phyloP scores from a whole-genome alignment of 2,113 vertebrate genomes.

The Dasypus novemcinctus region DNA sequence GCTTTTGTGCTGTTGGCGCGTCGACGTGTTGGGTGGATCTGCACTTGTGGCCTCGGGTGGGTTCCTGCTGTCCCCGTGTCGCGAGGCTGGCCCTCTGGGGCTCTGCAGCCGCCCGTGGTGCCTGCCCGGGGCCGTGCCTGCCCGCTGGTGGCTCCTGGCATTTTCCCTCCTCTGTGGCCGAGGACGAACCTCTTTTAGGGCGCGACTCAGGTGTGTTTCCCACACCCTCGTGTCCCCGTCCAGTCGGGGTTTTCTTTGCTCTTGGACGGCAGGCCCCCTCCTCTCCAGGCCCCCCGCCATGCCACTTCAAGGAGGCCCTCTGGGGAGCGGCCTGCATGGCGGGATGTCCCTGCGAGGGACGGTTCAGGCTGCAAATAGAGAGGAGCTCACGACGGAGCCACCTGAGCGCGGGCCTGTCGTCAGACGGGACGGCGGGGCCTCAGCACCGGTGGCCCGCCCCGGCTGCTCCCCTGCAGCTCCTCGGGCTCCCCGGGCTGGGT shows the following conservation, averaged over 20 bases:
- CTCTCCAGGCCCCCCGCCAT: rapidly evolving
- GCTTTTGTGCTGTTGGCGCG: too few relatives aligned
- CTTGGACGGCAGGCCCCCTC: not conserved
- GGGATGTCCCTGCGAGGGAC: not conserved
- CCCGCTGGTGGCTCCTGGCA: not conserved
- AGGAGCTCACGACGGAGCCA: too few relatives aligned
- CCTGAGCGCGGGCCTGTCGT: not conserved
- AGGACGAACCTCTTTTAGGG: not conserved
- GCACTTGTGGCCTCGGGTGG: too few relatives aligned
- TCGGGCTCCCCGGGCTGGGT: not conserved
- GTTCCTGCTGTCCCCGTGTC: not conserved
- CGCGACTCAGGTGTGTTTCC: rapidly evolving
- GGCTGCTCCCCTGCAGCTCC: not conserved
- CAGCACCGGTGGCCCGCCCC: rapidly evolving
- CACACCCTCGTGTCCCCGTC: rapidly evolving
- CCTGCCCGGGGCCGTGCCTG: not conserved
- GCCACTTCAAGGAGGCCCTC: not conserved
- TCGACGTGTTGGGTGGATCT: too few relatives aligned
- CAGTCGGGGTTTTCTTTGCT: not conserved
- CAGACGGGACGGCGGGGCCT: not conserved
- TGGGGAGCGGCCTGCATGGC: not conserved
- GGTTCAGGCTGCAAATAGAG: not conserved
- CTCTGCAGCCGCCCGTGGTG: rapidly evolving
- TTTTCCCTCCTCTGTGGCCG: not conserved
- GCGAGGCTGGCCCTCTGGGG: not conserved